Evolutionary conservation across 2,888 invertebrate species (phyloP).

Genomic region (Axea sp.): DNA sequence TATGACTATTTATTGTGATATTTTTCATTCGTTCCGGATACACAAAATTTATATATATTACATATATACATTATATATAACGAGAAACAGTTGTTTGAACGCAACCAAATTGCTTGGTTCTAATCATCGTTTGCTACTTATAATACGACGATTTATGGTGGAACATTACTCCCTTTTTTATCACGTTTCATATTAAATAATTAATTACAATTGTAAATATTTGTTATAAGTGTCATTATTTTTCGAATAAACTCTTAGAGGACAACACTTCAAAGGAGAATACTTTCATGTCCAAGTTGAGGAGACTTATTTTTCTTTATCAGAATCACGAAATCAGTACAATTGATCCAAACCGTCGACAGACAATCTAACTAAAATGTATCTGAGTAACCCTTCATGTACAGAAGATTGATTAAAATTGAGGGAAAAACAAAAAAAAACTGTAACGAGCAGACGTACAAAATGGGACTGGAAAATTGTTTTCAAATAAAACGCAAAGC

Average conservation of each 20-base stretch:
- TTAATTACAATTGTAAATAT: constrained; percentile 18
- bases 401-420: constrained; percentile 16
- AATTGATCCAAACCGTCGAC: constrained; percentile 37
- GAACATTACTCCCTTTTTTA: background rate
- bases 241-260: background rate
- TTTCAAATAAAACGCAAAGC: background rate
- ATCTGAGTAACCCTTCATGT: constrained; percentile 34
- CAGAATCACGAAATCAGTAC: constrained; percentile 7
- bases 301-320: background rate
- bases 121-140: background rate
- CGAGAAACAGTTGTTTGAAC: constrained; percentile 24
- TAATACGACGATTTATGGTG: background rate
- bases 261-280: background rate
- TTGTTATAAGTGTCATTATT: background rate
- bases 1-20: constrained; percentile 52
- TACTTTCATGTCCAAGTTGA: background rate
- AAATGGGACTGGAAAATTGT: background rate
- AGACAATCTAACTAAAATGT: constrained; percentile 28
- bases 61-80: no score
- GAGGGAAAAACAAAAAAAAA: background rate
- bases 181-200: background rate
- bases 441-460: background rate
- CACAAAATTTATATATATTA: constrained; percentile 22
- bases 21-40: constrained; percentile 46
- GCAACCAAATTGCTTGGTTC: constrained; percentile 36